These are phyloP conservation scores for Drosophila fulvimacula DNA, from an alignment of 2,888 invertebrate species.

Conservation along the genomic window DNA sequence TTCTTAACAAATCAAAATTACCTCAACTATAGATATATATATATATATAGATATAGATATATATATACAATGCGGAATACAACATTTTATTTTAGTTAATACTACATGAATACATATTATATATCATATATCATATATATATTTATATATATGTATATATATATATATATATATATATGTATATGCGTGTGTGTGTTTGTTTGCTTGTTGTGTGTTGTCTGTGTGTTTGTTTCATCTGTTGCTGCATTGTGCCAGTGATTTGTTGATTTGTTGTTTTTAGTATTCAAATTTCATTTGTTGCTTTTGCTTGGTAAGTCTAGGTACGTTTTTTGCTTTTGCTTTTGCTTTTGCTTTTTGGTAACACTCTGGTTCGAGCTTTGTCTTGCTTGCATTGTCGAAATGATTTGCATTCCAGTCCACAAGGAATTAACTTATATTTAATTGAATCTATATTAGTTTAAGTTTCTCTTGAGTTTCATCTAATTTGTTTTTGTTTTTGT, in stretches of 20 bases:
- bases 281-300: slow-evolving; percentile 50
- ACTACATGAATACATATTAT: slow-evolving; percentile 33
- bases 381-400: slow-evolving; percentile 26
- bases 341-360: slow-evolving; percentile 26
- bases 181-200: slow-evolving; percentile 18
- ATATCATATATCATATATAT: slow-evolving; percentile 11
- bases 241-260: slow-evolving; percentile 18
- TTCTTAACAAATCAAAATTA: slow-evolving; percentile 25
- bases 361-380: slow-evolving; percentile 18
- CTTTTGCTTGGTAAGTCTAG: slow-evolving; percentile 45
- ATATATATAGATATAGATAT: slow-evolving; percentile 35
- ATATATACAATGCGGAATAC: slow-evolving; percentile 29
- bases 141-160: slow-evolving; percentile 15
- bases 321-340: slow-evolving; percentile 50
- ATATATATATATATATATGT: slow-evolving; percentile 10
- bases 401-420: slow-evolving; percentile 36
- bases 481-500: slow-evolving; percentile 26
- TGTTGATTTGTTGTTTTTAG: slow-evolving; percentile 1
- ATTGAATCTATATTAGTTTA: slow-evolving; percentile 36
- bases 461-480: slow-evolving; percentile 43
- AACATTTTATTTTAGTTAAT: slow-evolving; percentile 36
- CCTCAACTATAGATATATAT: slow-evolving; percentile 34
- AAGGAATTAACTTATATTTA: slow-evolving; percentile 47
- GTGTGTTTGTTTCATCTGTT: slow-evolving; percentile 31
- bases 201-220: slow-evolving; percentile 21